phyloP scores from a whole-genome alignment of 1,140 invertebrate genomes.

The Oncopeltus fasciatus region DNA sequence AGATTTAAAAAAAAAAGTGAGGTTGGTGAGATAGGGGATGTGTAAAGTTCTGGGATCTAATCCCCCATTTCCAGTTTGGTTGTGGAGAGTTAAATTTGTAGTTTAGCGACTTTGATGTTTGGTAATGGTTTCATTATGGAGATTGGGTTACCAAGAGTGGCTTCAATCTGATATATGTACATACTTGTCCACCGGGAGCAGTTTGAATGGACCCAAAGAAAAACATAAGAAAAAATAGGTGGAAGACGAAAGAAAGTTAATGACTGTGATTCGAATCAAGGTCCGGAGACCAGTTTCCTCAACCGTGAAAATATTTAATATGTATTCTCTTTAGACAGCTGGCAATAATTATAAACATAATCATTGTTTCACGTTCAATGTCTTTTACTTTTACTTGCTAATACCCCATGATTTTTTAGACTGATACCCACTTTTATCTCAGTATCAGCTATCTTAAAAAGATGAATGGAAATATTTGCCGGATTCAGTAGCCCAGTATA shows the following conservation, averaged over 20 bases:
- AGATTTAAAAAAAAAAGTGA: not conserved
- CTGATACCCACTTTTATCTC: too few species aligned
- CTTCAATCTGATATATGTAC: not conserved
- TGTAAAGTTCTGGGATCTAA: not conserved
- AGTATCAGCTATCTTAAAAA: too few species aligned
- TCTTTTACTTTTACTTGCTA: too few species aligned
- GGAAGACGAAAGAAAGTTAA: not conserved
- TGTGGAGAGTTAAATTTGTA: not conserved
- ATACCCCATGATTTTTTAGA: too few species aligned
- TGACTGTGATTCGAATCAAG: not conserved
- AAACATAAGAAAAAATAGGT: too few species aligned
- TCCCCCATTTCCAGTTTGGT: not conserved
- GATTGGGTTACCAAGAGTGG: not conserved
- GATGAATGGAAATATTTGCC: too few species aligned
- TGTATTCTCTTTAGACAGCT: not conserved
- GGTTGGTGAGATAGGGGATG: not conserved
- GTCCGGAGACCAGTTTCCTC: not conserved
- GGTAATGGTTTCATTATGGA: slow-evolving; percentile 9
- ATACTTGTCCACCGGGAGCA: not conserved
- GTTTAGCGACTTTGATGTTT: slow-evolving; percentile 6
- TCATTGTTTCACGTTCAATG: too few species aligned
- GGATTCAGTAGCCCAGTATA: too few species aligned
- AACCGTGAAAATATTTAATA: not conserved
- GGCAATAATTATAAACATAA: too few species aligned
- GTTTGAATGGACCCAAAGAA: too few species aligned